Evolutionary conservation across 53 echinoderm and acorn worm genomes (phyloP), one percentile per base, ranked within the genome.

Genomic region (Astropecten irregularis): DNA sequence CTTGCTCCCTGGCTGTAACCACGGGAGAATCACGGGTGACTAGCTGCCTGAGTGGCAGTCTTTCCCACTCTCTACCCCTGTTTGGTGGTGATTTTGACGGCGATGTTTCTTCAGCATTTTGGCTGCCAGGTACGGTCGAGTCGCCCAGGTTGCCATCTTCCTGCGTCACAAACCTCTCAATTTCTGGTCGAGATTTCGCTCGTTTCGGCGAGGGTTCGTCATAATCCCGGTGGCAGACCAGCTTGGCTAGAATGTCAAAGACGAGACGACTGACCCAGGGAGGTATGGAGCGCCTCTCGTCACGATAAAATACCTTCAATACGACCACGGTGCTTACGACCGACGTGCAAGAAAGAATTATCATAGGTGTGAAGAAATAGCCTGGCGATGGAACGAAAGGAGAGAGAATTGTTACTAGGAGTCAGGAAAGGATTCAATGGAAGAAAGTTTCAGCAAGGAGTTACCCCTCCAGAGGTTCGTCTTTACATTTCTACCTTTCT

Each of bases 361-460:
- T 44, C 55, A 84, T 84, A n/a, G 71, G 58, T 2, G 84, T 71
- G 22, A 84, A 84, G 71, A 56, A 84, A 31, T 6, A 39, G 1
- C 69, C 84, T 84, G 31, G 10, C 9, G 40, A 48, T 0, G 4
- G n/a, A 54, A n/a, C n/a, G n/a, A n/a, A n/a, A n/a, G n/a, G n/a
- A n/a, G n/a, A n/a, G n/a, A n/a, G n/a, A n/a, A n/a, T n/a, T n/a
- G n/a, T n/a, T n/a, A n/a, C n/a, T n/a, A n/a, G n/a, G n/a, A n/a
- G n/a, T n/a, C n/a, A n/a, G n/a, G n/a, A n/a, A n/a, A n/a, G n/a
- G n/a, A n/a, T n/a, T n/a, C n/a, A n/a, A n/a, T n/a, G n/a, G n/a
- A n/a, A n/a, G n/a, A n/a, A n/a, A n/a, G n/a, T n/a, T n/a, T n/a
- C n/a, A n/a, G n/a, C n/a, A n/a, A n/a, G n/a, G n/a, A n/a, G n/a